Percentiles rank a stretch among this genome's conserved stretches.
Conservation (phyloP, 35 echinoderm and acorn worm genomes). For the Heliocidaris erythrogramma region DNA sequence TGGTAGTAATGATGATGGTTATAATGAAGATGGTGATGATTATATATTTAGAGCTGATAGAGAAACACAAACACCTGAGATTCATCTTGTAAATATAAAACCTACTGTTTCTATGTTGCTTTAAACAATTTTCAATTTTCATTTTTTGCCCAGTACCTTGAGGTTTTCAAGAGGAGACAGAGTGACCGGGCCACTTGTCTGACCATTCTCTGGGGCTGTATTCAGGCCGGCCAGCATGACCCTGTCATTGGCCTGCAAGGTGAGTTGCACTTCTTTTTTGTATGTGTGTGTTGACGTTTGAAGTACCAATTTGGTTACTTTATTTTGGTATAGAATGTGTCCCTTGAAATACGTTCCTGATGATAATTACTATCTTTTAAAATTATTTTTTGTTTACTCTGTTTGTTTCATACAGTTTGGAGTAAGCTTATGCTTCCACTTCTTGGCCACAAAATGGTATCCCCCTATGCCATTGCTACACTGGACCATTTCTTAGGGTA, state of each 20-base stretch:
- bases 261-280: background rate
- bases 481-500: constrained; percentile 74
- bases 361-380: background rate
- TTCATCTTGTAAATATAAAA: too few relatives aligned
- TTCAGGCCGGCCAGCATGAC: constrained; percentile 75
- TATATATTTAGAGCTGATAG: too few relatives aligned
- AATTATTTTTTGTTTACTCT: background rate
- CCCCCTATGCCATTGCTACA: constrained; percentile 60
- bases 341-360: too few relatives aligned
- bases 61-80: too few relatives aligned
- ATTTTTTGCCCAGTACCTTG: constrained; percentile 59
- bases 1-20: too few relatives aligned
- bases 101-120: too few relatives aligned
- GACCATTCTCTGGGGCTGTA: constrained; percentile 75
- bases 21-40: too few relatives aligned
- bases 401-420: constrained; percentile 69
- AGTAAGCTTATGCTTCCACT: constrained; percentile 79
- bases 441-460: constrained; percentile 70
- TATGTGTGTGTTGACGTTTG: too few relatives aligned
- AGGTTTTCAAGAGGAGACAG: constrained; percentile 78
- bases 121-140: background rate
- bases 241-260: constrained; percentile 70
- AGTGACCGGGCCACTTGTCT: constrained; percentile 77
- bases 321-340: background rate
- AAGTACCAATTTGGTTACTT: background rate